Evolutionary conservation across 2,888 invertebrate genomes (phyloP).

Genomic region (Cerceris ruficornis): DNA sequence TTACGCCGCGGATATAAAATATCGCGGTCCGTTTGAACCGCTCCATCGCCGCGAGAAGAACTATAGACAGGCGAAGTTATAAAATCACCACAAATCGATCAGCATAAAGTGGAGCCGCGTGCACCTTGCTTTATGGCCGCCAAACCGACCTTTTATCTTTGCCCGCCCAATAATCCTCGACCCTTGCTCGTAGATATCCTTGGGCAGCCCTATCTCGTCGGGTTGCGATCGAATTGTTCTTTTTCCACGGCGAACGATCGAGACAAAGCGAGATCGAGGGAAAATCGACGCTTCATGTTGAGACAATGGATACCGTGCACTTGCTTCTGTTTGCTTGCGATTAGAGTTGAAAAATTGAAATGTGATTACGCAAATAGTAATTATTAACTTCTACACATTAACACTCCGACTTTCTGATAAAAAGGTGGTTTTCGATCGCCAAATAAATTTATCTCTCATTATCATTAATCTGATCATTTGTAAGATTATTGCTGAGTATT

Average conservation of each 20-base stretch:
- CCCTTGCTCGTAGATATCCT: constrained; percentile 44
- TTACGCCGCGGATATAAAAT: constrained; percentile 73
- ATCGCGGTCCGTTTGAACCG: constrained; percentile 79
- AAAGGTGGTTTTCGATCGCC: too few species aligned
- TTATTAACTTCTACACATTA: too few species aligned
- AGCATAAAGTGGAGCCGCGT: constrained; percentile 76
- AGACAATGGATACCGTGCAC: not conserved
- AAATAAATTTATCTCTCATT: too few species aligned
- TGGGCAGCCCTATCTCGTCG: constrained; percentile 25
- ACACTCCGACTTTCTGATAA: too few species aligned
- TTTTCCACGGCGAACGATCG: constrained; percentile 42
- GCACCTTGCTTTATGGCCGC: constrained; percentile 75
- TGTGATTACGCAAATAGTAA: too few species aligned
- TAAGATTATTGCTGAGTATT: too few species aligned
- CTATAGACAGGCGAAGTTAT: constrained; percentile 76
- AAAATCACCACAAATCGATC: constrained; percentile 81
- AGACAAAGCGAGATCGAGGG: constrained; percentile 51
- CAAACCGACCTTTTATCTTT: constrained; percentile 71
- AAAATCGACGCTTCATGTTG: constrained; percentile 26
- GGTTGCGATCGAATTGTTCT: constrained; percentile 38
- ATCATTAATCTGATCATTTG: too few species aligned
- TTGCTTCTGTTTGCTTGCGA: too few species aligned
- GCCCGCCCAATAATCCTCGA: constrained; percentile 70
- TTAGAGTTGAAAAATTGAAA: too few species aligned
- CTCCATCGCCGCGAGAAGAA: constrained; percentile 56